Conservation (phyloP, 2,797 vertebrate species). For the Orestias chungarensis region DNA sequence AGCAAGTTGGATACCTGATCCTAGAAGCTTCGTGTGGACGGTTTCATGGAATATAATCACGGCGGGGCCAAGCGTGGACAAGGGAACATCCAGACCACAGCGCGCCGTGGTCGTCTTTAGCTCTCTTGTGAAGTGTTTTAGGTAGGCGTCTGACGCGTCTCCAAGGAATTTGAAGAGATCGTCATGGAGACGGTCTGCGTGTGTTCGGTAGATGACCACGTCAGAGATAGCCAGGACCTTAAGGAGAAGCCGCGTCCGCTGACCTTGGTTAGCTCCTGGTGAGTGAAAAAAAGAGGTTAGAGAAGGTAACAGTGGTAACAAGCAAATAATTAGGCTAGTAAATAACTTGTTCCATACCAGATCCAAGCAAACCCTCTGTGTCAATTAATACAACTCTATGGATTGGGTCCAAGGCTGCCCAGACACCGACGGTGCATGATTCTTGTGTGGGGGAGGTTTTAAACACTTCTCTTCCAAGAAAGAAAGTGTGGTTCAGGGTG, state of each 20-base stretch:
- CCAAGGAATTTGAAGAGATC: slow-evolving; percentile 99
- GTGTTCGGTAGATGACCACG: slow-evolving; percentile 96
- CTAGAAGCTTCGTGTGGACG: slow-evolving; percentile 94
- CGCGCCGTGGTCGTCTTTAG: slow-evolving; percentile 96
- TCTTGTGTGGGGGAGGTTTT: slow-evolving; percentile 96
- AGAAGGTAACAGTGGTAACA: neutral
- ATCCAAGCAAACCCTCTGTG: slow-evolving; percentile 95
- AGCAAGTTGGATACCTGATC: slow-evolving; percentile 82
- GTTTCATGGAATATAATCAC: slow-evolving; percentile 99
- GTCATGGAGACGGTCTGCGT: slow-evolving; percentile 96
- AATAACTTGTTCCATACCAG: slow-evolving; percentile 62
- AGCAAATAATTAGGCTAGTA: neutral
- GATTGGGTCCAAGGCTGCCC: slow-evolving; percentile 95
- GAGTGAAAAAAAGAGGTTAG: neutral
- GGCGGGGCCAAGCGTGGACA: slow-evolving; percentile 94
- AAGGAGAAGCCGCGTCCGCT: slow-evolving; percentile 93
- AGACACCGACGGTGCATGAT: slow-evolving; percentile 97
- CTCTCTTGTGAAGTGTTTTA: slow-evolving; percentile 97
- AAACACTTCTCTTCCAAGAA: slow-evolving; percentile 96
- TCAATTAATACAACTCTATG: slow-evolving; percentile 94
- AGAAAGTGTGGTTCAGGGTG: slow-evolving; percentile 99
- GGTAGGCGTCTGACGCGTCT: slow-evolving; percentile 97
- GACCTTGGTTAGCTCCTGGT: slow-evolving; percentile 91
- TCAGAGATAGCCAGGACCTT: slow-evolving; percentile 98
- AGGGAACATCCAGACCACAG: slow-evolving; percentile 95